Evolutionary conservation across 1,140 invertebrate species (phyloP).

Genomic region (Micrasema minimum): DNA sequence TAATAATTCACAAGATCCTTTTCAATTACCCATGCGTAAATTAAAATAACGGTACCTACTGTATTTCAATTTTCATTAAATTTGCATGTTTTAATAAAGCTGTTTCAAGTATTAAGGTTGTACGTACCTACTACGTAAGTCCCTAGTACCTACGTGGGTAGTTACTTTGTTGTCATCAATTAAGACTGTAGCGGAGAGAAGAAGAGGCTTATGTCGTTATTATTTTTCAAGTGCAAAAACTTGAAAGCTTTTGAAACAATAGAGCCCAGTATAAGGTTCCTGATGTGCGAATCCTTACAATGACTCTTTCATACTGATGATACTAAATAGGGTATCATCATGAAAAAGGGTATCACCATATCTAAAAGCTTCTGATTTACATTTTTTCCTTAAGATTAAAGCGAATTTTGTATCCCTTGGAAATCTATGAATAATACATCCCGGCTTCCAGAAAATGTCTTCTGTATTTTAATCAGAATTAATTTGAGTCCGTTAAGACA

Average conservation of each 20-base stretch:
- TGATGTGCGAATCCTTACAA: constrained; percentile 22
- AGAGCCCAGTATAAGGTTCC: constrained; percentile 21
- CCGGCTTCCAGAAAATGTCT: no score
- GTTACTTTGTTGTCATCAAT: background rate
- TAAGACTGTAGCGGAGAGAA: background rate
- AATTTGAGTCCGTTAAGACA: no score
- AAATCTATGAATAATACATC: constrained; percentile 10
- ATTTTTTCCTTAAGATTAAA: constrained; percentile 26
- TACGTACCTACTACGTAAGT: no score
- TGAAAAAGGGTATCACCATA: background rate
- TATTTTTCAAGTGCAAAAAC: constrained; percentile 43
- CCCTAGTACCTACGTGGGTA: no score
- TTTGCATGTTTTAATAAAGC: constrained; percentile 20
- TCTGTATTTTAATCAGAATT: no score
- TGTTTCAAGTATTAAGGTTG: background rate
- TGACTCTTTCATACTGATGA: constrained; percentile 35
- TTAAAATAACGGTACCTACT: no score
- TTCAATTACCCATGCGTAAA: no score
- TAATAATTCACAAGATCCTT: no score
- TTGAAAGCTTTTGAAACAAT: constrained; percentile 36
- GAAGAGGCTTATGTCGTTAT: constrained; percentile 34
- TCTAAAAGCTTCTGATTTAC: constrained; percentile 18
- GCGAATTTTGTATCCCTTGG: constrained; percentile 1
- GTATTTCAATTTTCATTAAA: no score
- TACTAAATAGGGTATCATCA: constrained; percentile 4